Percentiles rank a stretch among this genome's conserved stretches.
These are phyloP conservation scores for Trichonephila clavipes DNA, from an alignment of 1,140 invertebrate genomes.

Conservation along the genomic window DNA sequence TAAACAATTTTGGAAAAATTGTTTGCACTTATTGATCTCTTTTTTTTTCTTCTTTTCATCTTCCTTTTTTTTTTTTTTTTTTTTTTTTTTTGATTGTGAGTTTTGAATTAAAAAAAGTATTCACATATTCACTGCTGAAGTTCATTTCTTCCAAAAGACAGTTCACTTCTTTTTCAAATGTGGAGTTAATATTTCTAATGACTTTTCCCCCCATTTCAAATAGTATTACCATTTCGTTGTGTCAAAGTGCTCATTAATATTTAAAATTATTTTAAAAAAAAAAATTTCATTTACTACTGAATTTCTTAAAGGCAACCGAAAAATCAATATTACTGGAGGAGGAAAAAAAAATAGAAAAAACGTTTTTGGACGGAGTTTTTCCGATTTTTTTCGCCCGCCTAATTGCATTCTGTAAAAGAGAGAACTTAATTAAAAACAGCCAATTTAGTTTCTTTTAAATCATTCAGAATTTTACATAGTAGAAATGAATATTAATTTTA, in stretches of 20 bases:
- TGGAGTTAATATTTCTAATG: constrained; percentile 26
- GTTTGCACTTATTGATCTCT: no score
- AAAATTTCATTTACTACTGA: neutral
- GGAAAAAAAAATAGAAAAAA: neutral
- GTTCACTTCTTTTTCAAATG: neutral
- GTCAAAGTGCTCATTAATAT: constrained; percentile 3
- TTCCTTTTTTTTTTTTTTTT: no score
- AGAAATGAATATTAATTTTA: constrained; percentile 28
- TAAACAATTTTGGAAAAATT: no score
- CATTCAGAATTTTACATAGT: constrained; percentile 20
- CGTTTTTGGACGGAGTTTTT: neutral
- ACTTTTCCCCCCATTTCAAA: neutral
- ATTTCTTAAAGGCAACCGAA: neutral
- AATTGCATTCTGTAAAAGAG: neutral
- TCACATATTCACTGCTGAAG: neutral
- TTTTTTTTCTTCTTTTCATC: no score
- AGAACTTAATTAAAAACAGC: constrained; percentile 23
- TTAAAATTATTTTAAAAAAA: neutral
- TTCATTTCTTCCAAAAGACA: neutral
- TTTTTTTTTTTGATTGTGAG: no score
- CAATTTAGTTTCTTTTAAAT: constrained; percentile 39
- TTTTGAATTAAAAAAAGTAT: neutral
- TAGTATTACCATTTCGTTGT: neutral
- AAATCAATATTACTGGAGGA: neutral
- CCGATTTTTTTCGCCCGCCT: neutral